Conservation (phyloP, 1,140 invertebrate species). For the Heliconius congener region DNA sequence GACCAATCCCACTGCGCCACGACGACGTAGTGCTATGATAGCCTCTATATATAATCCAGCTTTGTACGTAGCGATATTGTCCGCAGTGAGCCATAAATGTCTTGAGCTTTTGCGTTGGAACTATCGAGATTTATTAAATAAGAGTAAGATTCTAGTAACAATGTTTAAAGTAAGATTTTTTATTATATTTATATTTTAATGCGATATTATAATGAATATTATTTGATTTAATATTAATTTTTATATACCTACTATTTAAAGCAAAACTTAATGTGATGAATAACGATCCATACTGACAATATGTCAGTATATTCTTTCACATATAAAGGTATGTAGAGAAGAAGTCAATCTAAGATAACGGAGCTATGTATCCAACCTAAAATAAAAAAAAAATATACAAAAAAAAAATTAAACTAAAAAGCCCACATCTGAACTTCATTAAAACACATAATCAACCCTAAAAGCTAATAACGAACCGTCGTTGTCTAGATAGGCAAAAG, state of each 20-base stretch:
- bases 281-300: too few relatives aligned
- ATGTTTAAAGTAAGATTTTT: not conserved
- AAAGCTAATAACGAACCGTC: slow-evolving; percentile 12
- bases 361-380: too few relatives aligned
- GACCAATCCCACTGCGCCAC: not conserved
- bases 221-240: too few relatives aligned
- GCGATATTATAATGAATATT: not conserved
- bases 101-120: slow-evolving; percentile 12
- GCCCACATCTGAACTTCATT: not conserved
- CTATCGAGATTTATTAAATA: slow-evolving; percentile 9
- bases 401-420: not conserved
- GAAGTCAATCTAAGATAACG: too few relatives aligned
- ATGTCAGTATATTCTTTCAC: too few relatives aligned
- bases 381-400: not conserved
- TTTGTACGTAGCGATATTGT: slow-evolving; percentile 4
- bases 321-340: too few relatives aligned
- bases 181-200: not conserved
- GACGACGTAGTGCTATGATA: slow-evolving; percentile 8
- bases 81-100: slow-evolving; percentile 13
- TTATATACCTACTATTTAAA: too few relatives aligned
- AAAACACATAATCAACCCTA: not conserved
- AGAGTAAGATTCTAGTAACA: not conserved
- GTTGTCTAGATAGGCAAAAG: slow-evolving; percentile 23
- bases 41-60: slow-evolving; percentile 11
- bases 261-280: too few relatives aligned